A percentile compares a stretch with the other conserved stretches of the same genome.
Evolutionary conservation across 2,113 vertebrate species (phyloP).

Genomic region (Cervus canadensis): DNA sequence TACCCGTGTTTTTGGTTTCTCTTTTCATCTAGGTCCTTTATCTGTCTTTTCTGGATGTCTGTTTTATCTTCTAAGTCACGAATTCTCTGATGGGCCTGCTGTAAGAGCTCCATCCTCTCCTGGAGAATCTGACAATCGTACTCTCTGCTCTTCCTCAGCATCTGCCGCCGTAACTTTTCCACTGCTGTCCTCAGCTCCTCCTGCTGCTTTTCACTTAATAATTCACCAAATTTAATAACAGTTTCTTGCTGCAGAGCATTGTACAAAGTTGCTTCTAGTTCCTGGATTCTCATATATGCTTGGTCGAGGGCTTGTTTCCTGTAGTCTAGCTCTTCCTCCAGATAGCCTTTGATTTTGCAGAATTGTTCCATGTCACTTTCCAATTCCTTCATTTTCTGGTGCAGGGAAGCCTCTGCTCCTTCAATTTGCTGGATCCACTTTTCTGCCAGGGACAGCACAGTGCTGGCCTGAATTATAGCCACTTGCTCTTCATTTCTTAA

Average conservation of each 20-base stretch:
- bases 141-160: constrained; percentile 97
- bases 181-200: constrained; percentile 94
- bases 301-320: constrained; percentile 98
- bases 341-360: constrained; percentile 98
- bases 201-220: constrained; percentile 93
- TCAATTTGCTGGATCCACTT: too few species aligned
- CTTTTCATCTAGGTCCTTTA: constrained; percentile 99
- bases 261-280: constrained; percentile 98
- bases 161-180: constrained; percentile 95
- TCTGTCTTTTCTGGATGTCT: constrained; percentile 98
- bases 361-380: constrained; percentile 88
- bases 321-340: constrained; percentile 98
- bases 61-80: constrained; percentile 98
- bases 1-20: constrained; percentile 80
- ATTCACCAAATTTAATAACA: constrained; percentile 95
- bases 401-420: too few species aligned
- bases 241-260: constrained; percentile 98
- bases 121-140: constrained; percentile 98
- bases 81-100: constrained; percentile 99
- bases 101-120: constrained; percentile 97
- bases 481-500: too few species aligned
- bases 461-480: too few species aligned
- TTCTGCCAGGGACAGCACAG: too few species aligned
- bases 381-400: too few species aligned
- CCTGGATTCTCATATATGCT: constrained; percentile 99